Evolutionary conservation across 2,797 vertebrate genomes (phyloP).

Genomic region (Coendou prehensilis): DNA sequence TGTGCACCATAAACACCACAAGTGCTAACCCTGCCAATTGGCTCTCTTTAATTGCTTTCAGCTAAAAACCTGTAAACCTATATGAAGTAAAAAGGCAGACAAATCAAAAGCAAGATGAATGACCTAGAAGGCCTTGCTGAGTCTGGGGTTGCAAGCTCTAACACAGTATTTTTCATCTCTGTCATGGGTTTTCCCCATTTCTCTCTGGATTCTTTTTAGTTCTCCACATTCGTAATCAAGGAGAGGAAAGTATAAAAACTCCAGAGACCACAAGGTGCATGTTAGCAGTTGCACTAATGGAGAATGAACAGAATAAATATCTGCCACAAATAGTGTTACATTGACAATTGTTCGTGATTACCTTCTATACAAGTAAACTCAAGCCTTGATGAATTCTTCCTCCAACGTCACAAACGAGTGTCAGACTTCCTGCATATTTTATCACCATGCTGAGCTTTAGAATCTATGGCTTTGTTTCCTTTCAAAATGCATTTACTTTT

Average conservation of each 20-base stretch:
- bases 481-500: constrained; percentile 90
- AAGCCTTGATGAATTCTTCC: constrained; percentile 84
- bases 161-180: constrained; percentile 74
- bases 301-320: constrained; percentile 88
- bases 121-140: not conserved
- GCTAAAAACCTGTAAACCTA: constrained; percentile 83
- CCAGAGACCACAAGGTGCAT: constrained; percentile 83
- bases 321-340: constrained; percentile 84
- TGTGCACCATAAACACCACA: constrained; percentile 81
- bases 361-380: constrained; percentile 86
- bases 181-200: constrained; percentile 45
- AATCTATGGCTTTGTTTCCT: constrained; percentile 83
- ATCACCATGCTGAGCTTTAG: constrained; percentile 88
- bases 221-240: constrained; percentile 85
- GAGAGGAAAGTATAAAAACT: constrained; percentile 85
- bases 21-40: constrained; percentile 84
- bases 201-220: constrained; percentile 79
- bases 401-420: constrained; percentile 84
- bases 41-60: constrained; percentile 84
- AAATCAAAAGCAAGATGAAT: constrained; percentile 81
- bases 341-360: constrained; percentile 84
- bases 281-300: constrained; percentile 86
- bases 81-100: constrained; percentile 79
- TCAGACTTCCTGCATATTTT: constrained; percentile 88
- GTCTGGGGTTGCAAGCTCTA: constrained; percentile 39